Base-by-base conservation (phyloP, 1,140 invertebrate species). In the Chrysopa pallens region DNA sequence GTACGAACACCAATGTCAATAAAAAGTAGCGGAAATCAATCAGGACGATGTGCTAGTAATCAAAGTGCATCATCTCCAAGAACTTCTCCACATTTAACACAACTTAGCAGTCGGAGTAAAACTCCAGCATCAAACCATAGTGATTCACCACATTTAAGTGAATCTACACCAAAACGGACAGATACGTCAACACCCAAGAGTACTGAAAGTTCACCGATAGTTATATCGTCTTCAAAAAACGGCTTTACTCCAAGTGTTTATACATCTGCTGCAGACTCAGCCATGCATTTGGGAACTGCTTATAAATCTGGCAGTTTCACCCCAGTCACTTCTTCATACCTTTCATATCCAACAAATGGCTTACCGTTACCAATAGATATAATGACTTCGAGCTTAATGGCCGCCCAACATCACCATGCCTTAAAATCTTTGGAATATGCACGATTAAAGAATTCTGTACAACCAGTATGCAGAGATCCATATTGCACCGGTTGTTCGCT, bases 401-500 rank as follows among this genome's bases (percentile, higher is more conserved):
- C 74, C 6, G 76, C 74, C 5, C 76, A 76, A 8, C 78, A 81
- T 48, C 78, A 80, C 50, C 69, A 73, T 8, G 75, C 76, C 14
- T 57, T 80, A 79, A 80, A 49, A 65, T 70, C 63, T 49, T 59
- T 82, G 17, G 72, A 73, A 29, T 84, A 84, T 51, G 76, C 76
- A 3, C 66, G 78, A 42, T 68, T 82, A 63, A 83, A 83, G 57
- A 72, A 69, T 1, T 59, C 69, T 2, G 50, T 77, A 12, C 72
- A 81, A 6, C 75, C 80, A 8, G 76, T 88, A 7, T 92, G 89
- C 59, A 67, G 87, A 33, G 89, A 93, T 61, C 88, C 88, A 1
- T 92, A 88, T 54, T 93, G 88, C 59, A 88, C 83, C 0, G 86
- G 86, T 36, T 93, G 88, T 58, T 84, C 87, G 45, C 64, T 87